These are phyloP conservation scores for Antidorcas marsupialis DNA, from an alignment of 2,113 vertebrate species.

Conservation along the genomic window DNA sequence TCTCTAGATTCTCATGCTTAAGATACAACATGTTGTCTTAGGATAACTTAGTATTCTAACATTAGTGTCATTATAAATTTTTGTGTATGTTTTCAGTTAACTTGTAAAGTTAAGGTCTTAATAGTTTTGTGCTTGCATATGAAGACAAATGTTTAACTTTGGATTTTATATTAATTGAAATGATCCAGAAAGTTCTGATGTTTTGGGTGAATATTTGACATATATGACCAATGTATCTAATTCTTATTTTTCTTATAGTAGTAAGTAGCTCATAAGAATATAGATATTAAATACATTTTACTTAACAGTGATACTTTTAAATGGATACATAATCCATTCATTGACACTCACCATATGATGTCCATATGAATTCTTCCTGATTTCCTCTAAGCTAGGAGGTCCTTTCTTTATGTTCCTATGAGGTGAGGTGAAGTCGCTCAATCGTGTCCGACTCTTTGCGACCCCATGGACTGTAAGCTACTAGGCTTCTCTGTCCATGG, in stretches of 20 bases:
- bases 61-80: background rate
- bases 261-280: background rate
- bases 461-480: too few species aligned
- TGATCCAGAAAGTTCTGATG: background rate
- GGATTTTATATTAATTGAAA: slow-evolving; percentile 18
- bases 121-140: background rate
- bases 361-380: background rate
- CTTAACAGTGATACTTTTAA: background rate
- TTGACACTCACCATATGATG: background rate
- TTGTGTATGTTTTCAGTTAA: background rate
- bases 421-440: too few species aligned
- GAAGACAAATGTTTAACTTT: background rate
- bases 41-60: background rate
- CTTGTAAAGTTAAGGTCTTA: background rate
- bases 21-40: background rate
- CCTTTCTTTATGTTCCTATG: background rate
- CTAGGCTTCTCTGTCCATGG: too few species aligned
- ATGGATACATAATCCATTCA: background rate
- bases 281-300: background rate
- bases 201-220: background rate
- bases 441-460: too few species aligned
- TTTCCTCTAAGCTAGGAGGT: background rate
- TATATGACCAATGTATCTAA: background rate
- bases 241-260: background rate
- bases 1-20: background rate